Conservation (phyloP, 2,888 invertebrate species). For the Alentia gelatinosa region DNA sequence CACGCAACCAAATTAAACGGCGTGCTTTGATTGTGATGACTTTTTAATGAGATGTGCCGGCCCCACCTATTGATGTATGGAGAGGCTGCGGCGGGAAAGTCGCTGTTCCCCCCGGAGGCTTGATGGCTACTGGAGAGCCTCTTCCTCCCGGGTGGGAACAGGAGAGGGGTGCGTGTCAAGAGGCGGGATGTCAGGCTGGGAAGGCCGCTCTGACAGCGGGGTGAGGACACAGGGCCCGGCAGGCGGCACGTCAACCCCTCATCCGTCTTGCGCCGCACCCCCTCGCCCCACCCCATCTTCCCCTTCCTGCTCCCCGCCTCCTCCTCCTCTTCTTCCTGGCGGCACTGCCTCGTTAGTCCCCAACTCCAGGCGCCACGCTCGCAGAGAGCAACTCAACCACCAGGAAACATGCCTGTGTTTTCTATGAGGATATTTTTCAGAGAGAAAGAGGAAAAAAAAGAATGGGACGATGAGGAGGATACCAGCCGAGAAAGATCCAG, state of each 20-base stretch:
- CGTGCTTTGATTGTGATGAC: slow-evolving; percentile 37
- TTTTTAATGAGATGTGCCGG: slow-evolving; percentile 38
- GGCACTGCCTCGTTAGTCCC: background rate
- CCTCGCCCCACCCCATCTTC: background rate
- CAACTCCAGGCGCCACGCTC: background rate
- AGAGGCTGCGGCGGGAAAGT: slow-evolving; percentile 9
- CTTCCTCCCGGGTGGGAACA: slow-evolving; percentile 35
- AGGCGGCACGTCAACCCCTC: slow-evolving; percentile 19
- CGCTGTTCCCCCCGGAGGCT: background rate
- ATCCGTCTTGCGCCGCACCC: background rate
- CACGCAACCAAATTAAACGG: slow-evolving; percentile 29
- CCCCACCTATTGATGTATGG: slow-evolving; percentile 33
- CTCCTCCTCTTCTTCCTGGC: background rate
- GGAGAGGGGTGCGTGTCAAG: slow-evolving; percentile 39
- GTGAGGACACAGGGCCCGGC: slow-evolving; percentile 33
- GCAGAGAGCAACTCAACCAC: background rate
- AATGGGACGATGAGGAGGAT: no score
- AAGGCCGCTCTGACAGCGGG: slow-evolving; percentile 16
- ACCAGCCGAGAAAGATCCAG: no score
- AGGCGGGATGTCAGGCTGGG: slow-evolving; percentile 31
- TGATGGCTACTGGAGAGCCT: slow-evolving; percentile 32
- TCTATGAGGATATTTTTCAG: no score
- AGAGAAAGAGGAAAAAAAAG: no score
- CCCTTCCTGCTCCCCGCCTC: background rate
- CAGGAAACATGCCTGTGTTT: background rate